Conservation (phyloP, 2,797 vertebrate genomes). For the Channallabes apus region DNA sequence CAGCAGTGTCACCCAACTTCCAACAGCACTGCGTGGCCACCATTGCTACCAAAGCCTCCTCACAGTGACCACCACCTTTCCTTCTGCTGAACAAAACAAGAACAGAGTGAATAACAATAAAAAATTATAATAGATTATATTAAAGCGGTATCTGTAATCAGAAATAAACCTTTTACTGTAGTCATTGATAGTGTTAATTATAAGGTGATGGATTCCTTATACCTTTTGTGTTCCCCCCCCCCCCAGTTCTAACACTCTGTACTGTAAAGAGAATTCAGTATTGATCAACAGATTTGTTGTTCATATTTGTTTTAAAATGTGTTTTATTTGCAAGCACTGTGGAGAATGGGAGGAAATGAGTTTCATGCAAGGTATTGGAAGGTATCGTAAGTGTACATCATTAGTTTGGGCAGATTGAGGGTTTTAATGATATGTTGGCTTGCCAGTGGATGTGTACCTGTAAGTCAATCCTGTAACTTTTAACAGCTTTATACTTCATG, state of each 20-base stretch:
- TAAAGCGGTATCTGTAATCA: constrained; percentile 75
- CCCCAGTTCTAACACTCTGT: constrained; percentile 73
- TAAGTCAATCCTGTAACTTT: constrained; percentile 21
- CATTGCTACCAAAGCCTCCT: constrained; percentile 94
- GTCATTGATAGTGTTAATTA: constrained; percentile 71
- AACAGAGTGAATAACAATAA: constrained; percentile 70
- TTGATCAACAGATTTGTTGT: constrained; percentile 42
- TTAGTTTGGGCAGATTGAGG: not conserved
- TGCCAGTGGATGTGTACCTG: constrained; percentile 24
- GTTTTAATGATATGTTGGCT: constrained; percentile 17
- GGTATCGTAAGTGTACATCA: not conserved
- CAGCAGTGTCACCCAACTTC: constrained; percentile 92
- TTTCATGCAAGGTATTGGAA: constrained; percentile 19
- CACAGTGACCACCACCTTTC: constrained; percentile 80
- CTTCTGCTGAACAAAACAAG: constrained; percentile 60
- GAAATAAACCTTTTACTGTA: constrained; percentile 69
- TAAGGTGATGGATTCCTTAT: constrained; percentile 71
- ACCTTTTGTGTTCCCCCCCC: constrained; percentile 55
- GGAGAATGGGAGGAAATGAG: constrained; percentile 56
- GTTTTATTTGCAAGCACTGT: constrained; percentile 62
- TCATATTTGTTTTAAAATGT: constrained; percentile 63
- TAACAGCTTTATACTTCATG: constrained; percentile 33
- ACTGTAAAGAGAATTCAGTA: constrained; percentile 77
- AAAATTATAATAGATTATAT: constrained; percentile 73
- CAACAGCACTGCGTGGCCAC: constrained; percentile 98